phyloP scores from a whole-genome alignment of 2,797 vertebrate species.

The Oreonectes daqikongensis region DNA sequence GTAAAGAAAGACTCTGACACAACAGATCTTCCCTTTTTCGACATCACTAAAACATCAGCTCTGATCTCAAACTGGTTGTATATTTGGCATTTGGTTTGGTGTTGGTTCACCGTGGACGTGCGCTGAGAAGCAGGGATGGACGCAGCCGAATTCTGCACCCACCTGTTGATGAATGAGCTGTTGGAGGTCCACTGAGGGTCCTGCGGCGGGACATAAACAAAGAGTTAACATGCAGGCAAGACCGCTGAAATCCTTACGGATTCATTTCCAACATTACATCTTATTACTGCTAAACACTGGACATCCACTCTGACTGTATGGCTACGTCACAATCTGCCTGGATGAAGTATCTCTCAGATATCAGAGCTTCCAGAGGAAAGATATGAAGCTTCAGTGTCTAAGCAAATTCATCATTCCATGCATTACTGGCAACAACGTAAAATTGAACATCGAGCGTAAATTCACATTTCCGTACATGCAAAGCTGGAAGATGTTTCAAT shows the following conservation, averaged over 20 bases:
- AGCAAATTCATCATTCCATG: not conserved
- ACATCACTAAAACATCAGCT: no score
- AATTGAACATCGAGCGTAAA: not conserved
- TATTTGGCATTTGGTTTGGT: not conserved
- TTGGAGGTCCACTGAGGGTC: constrained; percentile 75
- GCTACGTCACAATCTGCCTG: not conserved
- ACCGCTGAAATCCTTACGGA: not conserved
- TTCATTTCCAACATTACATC: not conserved
- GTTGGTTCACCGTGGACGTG: not conserved
- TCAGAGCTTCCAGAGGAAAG: not conserved
- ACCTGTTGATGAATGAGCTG: constrained; percentile 80
- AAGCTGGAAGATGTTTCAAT: not conserved
- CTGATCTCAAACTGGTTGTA: no score
- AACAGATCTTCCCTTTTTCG: no score
- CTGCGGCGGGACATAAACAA: constrained; percentile 77
- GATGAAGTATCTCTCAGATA: not conserved
- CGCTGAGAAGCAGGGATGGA: not conserved
- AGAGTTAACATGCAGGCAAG: constrained; percentile 62
- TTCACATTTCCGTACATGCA: not conserved
- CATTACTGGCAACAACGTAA: constrained; percentile 1
- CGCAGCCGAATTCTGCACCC: constrained; percentile 59
- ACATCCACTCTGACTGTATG: not conserved
- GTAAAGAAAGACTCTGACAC: no score
- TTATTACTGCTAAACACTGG: not conserved
- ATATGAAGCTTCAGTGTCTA: not conserved